Evolutionary conservation across 2,888 invertebrate species (phyloP), one percentile per base, ranked within the genome.

Genomic region (Brachyopa scutellaris): DNA sequence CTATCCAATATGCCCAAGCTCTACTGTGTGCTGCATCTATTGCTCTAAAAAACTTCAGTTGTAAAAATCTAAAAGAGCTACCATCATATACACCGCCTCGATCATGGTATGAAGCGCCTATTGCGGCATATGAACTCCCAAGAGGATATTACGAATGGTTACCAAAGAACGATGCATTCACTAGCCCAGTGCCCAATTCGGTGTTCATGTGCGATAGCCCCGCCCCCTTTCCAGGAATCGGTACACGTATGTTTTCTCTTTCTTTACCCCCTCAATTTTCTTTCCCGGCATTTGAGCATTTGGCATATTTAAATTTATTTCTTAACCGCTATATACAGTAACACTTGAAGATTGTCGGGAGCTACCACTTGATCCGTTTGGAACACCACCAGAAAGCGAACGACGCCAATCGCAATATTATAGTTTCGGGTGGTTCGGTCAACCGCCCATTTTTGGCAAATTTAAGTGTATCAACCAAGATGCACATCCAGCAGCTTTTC

Each of bases 1-100:
- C 99, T 62, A 98, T 99, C 87, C 99, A 99, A 88, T 99, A 97
- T 92, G 99, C 98, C 2, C 96, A 97, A 88, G 97, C 99, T 13
- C 95, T 99, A 95, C 90, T 99, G 86, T 95, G 95, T 90, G 98
- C 98, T 51, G 98, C 97, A 66, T 93, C 94, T 86, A 93, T 97
- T 89, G 96, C 97, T 93, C 92, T 92, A 91, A 89, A 87, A 45
- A 89, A 90, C 82, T 86, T 86, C 9, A 86, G 86, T 7, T 85
- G 85, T 7, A 62, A 86, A 2, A 85, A 85, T 47, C 86, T 86
- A 13, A 87, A 88, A 84, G 86, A 87, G 84, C 92, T 94, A 5
- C 97, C 97, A 73, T 95, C 97, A 6, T 97, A 96, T 89, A 92
- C 93, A 40, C 96, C 96, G 1, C 91, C 93, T 8, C 94, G 95